Base-by-base conservation (phyloP, 2,113 vertebrate species). In the Taurulus bubalis region DNA sequence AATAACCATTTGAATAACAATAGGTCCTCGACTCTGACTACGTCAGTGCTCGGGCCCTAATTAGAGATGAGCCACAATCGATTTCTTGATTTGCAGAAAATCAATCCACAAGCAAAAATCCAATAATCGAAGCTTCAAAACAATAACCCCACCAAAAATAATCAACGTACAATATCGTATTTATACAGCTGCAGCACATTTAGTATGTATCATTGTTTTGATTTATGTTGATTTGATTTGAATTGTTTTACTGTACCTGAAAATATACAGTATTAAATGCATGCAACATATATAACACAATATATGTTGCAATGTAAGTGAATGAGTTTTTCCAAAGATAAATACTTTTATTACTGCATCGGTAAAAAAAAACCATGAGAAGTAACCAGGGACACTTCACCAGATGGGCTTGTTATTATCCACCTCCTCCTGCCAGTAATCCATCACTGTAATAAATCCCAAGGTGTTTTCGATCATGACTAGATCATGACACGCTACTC, bases 371-470 rank as follows among this genome's bases (percentile, higher is more conserved):
- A n/a, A n/a, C n/a, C 26, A 26, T 28, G 14, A 34, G 71, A 42
- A 42, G 15, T 75, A 81, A 75, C 34, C 60, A 47, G 72, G 47
- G 65, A 64, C 6, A 28, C 2, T 40, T 76, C 18, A 71, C 51
- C 74, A 82, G 68, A 82, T 80, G 68, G 51, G 12, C 62, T 77
- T 79, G 32, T 74, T 78, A 58, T 75, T 53, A 45, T 82, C 34
- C 62, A 56, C n/a, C 38, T 76, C 42, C 72, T 84, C 76, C 77
- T 86, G 82, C 53, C n/a, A 63, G 32, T 69, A 80, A 77, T 89
- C 84, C 84, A 59, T 88, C 85, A 80, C 14, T 36, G 28, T 75
- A 78, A 86, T 86, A 71, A 83, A 87, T 71, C 79, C 69, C 32
- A 20, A 18, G 68, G 68, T 78, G 68, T 83, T 85, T 81, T 69